Evolutionary conservation across 2,797 vertebrate species (phyloP), one percentile per base, ranked within the genome.

Genomic region (Syngnathus rostellatus): DNA sequence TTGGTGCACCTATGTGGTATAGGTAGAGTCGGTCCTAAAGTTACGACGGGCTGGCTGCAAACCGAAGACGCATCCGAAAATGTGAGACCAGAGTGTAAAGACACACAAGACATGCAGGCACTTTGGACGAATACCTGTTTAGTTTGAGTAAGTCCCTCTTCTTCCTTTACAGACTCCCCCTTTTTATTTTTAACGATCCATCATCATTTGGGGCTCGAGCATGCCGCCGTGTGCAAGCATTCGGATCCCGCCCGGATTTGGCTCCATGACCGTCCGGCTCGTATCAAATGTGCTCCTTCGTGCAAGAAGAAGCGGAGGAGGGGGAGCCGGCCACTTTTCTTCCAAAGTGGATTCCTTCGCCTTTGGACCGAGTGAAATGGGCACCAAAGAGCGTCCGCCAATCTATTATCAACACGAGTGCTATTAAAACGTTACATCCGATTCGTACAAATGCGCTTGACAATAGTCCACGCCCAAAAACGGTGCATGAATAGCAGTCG

Each of bases 161-260:
- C 8, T 70, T 62, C 6, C 67, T 21, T 21, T 62, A 23, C 16
- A 31, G 31, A 31, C 3, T 25, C 1, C 41, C 16, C 9, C 11
- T 51, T 64, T 60, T 12, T 45, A 62, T 84, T 88, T 89, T 85
- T 80, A 81, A 61, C 74, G 81, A 69, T 61, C 83, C 91, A 92
- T 92, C 76, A 65, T 88, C 67, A 80, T 63, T 75, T 80, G 62
- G 72, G 68, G 64, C 74, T 67, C 66, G 68, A 68, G 75, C 83
- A 73, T 70, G 79, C 71, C 81, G 63, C 77, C 66, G 81, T 74
- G 80, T 87, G 82, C 78, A 67, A 76, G 61, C 61, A 68, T 86
- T 83, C 85, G 86, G 84, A 88, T 85, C 77, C 83, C 83, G 86
- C 77, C 83, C 83, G 86, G 79, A 77, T 70, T 85, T 77, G 76